A percentile compares a stretch with the other conserved stretches of the same genome.
phyloP scores from a whole-genome alignment of 2,888 invertebrate species.

The Fabriciana adippe region DNA sequence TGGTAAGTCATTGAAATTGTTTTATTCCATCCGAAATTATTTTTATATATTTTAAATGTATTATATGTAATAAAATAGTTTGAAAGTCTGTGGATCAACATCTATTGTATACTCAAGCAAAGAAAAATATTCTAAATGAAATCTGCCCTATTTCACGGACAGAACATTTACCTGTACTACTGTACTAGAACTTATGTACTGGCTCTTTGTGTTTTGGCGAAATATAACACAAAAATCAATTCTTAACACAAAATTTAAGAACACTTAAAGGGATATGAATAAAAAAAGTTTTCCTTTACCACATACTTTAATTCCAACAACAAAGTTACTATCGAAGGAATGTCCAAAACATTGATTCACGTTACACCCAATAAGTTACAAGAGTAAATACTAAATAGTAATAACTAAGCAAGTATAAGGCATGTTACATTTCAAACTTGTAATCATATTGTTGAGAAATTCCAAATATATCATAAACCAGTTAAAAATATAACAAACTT shows the following conservation, averaged over 20 bases:
- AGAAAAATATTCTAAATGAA: too few species aligned
- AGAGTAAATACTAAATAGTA: constrained; percentile 1
- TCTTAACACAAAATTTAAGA: not conserved
- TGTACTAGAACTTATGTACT: too few species aligned
- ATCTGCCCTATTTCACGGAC: too few species aligned
- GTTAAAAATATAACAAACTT: not conserved
- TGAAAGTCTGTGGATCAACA: too few species aligned
- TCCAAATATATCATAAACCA: constrained; percentile 11
- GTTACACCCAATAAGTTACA: constrained; percentile 14
- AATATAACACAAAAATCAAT: too few species aligned
- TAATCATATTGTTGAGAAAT: not conserved
- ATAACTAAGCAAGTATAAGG: not conserved
- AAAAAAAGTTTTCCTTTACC: constrained; percentile 51
- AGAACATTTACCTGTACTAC: too few species aligned
- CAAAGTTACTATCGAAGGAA: constrained; percentile 65
- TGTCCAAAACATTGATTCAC: constrained; percentile 52
- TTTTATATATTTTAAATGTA: too few species aligned
- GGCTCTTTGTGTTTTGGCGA: too few species aligned
- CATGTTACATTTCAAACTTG: not conserved
- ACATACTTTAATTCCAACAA: constrained; percentile 67
- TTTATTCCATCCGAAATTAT: too few species aligned
- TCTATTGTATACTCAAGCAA: too few species aligned
- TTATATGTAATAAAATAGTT: too few species aligned
- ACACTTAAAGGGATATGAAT: constrained; percentile 36
- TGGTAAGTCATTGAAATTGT: too few species aligned